Percentiles rank a stretch among this genome's conserved stretches.
Conservation (phyloP, 1,140 invertebrate genomes). For the Vanessa atalanta region DNA sequence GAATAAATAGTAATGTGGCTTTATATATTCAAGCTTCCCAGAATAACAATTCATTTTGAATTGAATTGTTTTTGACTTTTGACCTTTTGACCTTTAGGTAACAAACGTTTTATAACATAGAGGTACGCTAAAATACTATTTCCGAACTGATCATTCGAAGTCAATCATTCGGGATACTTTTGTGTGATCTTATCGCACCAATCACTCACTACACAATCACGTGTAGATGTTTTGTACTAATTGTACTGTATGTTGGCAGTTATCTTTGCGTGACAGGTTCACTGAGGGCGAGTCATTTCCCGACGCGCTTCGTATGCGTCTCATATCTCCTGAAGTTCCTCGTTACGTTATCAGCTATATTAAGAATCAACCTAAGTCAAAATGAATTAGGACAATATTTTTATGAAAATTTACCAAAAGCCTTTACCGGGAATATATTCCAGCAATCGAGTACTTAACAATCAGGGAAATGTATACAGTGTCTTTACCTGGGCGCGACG, state of each 20-base stretch:
- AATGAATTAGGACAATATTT: no score
- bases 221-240: neutral
- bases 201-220: neutral
- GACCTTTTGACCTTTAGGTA: no score
- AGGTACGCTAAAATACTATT: no score
- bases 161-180: no score
- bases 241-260: neutral
- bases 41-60: no score
- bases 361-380: neutral
- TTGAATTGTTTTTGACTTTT: no score
- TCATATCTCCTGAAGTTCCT: neutral
- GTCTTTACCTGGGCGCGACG: neutral
- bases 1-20: no score
- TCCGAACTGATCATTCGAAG: no score
- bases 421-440: neutral
- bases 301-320: neutral
- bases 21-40: no score
- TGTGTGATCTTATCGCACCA: no score
- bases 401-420: no score
- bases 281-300: slow-evolving; percentile 24
- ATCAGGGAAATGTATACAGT: neutral
- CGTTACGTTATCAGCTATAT: neutral
- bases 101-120: no score
- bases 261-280: neutral
- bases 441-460: neutral